Percentiles rank a stretch among this genome's conserved stretches.
Evolutionary conservation across 2,797 vertebrate species (phyloP).

Genomic region (Fistularia tabacaria): DNA sequence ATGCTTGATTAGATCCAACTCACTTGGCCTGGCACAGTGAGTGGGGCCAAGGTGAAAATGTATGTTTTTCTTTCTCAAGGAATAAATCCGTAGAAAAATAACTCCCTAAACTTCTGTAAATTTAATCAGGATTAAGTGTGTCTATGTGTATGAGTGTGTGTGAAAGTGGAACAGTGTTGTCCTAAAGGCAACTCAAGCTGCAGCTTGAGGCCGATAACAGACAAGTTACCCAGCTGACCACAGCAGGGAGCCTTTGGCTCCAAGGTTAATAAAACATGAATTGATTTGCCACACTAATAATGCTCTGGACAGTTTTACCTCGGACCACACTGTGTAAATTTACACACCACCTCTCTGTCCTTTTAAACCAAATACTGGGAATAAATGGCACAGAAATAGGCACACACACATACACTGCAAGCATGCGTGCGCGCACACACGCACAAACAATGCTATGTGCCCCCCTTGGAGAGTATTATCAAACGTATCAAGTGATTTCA

Average conservation of each 20-base stretch:
- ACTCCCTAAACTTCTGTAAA: constrained; percentile 22
- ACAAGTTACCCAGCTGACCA: constrained; percentile 53
- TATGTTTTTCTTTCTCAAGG: constrained; percentile 8
- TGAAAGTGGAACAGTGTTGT: not conserved
- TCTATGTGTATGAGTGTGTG: constrained; percentile 3
- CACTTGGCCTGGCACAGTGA: constrained; percentile 8
- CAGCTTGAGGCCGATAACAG: constrained; percentile 32
- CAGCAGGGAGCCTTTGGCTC: constrained; percentile 51
- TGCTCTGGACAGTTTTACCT: constrained; percentile 42
- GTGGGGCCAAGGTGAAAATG: constrained; percentile 23
- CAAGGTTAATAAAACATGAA: constrained; percentile 61
- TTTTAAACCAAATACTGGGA: constrained; percentile 19
- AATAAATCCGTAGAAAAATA: constrained; percentile 33
- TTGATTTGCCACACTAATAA: constrained; percentile 63
- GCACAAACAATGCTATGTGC: constrained; percentile 19
- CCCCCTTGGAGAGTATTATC: constrained; percentile 60
- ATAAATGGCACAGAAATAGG: constrained; percentile 13
- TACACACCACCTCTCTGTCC: constrained; percentile 14
- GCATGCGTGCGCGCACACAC: constrained; percentile 2
- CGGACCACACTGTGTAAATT: constrained; percentile 25
- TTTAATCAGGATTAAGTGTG: constrained; percentile 28
- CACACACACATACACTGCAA: constrained; percentile 4
- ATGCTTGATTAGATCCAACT: constrained; percentile 11
- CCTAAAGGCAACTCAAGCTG: constrained; percentile 15
- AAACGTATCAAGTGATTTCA: constrained; percentile 72